phyloP scores from a whole-genome alignment of 2,113 vertebrate species.

The Theropithecus gelada region DNA sequence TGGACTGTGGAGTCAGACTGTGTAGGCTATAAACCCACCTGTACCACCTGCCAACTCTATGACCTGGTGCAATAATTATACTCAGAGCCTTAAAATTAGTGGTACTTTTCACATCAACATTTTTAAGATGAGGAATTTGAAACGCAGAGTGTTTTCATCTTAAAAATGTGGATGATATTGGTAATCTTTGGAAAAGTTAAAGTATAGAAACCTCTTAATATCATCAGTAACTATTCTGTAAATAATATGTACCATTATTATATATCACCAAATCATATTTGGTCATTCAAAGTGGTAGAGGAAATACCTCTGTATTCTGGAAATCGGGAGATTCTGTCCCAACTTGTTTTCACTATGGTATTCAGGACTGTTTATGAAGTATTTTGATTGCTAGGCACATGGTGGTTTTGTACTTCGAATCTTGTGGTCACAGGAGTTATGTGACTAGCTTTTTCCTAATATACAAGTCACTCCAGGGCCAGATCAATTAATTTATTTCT shows the following conservation, averaged over 20 bases:
- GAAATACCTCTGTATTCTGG: not conserved
- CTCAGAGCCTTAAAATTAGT: not conserved
- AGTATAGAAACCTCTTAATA: not conserved
- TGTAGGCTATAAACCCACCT: not conserved
- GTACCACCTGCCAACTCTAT: not conserved
- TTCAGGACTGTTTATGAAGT: not conserved
- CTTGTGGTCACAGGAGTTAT: not conserved
- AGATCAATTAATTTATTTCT: not conserved
- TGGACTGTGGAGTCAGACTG: not conserved
- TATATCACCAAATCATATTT: not conserved
- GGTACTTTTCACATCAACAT: not conserved
- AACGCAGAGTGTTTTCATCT: not conserved
- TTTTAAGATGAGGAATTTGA: no score
- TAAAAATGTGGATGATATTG: not conserved
- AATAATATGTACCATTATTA: not conserved
- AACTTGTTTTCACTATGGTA: not conserved
- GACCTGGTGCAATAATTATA: not conserved
- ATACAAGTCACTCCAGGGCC: not conserved
- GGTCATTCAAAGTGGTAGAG: not conserved
- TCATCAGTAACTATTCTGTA: not conserved
- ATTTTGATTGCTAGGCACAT: not conserved
- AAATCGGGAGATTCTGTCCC: not conserved
- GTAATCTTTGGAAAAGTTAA: not conserved
- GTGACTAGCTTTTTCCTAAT: not conserved
- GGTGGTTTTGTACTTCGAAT: not conserved